These are phyloP conservation scores for Piezodorus guildinii DNA, from an alignment of 1,140 invertebrate species.

Conservation along the genomic window DNA sequence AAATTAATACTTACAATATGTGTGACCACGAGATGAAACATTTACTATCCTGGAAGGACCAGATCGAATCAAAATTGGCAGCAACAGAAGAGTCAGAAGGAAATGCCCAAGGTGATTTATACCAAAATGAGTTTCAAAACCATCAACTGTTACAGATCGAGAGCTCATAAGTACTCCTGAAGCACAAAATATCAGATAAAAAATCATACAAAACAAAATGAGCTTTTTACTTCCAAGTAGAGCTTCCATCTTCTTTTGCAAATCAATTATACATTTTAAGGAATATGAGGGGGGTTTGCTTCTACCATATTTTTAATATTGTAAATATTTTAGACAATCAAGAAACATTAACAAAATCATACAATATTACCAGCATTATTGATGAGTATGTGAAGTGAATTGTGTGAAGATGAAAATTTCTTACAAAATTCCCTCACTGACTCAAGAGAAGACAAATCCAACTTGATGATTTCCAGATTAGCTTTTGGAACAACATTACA, in stretches of 20 bases:
- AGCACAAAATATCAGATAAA: not conserved
- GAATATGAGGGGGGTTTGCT: too few relatives aligned
- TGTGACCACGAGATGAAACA: slow-evolving; percentile 51
- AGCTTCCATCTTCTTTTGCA: too few relatives aligned
- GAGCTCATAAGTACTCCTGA: slow-evolving; percentile 29
- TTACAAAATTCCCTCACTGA: slow-evolving; percentile 30
- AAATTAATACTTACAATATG: slow-evolving; percentile 23
- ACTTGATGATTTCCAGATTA: slow-evolving; percentile 42
- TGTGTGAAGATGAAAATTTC: slow-evolving; percentile 24
- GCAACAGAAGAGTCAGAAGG: slow-evolving; percentile 63
- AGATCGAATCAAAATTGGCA: slow-evolving; percentile 45
- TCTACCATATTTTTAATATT: too few relatives aligned
- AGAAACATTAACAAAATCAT: too few relatives aligned
- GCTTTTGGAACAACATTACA: slow-evolving; percentile 32
- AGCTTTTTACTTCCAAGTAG: too few relatives aligned
- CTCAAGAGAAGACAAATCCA: slow-evolving; percentile 58
- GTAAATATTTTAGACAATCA: too few relatives aligned
- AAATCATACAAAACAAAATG: too few relatives aligned
- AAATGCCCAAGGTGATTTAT: slow-evolving; percentile 77
- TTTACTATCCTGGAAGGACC: slow-evolving; percentile 56
- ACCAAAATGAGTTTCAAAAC: slow-evolving; percentile 66
- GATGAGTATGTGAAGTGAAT: slow-evolving; percentile 30
- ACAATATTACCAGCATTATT: slow-evolving; percentile 31
- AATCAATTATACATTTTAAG: too few relatives aligned
- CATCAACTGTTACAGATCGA: slow-evolving; percentile 48